These are phyloP conservation scores for Myiozetetes cayanensis DNA, from an alignment of 2,113 vertebrate species.

Conservation along the genomic window DNA sequence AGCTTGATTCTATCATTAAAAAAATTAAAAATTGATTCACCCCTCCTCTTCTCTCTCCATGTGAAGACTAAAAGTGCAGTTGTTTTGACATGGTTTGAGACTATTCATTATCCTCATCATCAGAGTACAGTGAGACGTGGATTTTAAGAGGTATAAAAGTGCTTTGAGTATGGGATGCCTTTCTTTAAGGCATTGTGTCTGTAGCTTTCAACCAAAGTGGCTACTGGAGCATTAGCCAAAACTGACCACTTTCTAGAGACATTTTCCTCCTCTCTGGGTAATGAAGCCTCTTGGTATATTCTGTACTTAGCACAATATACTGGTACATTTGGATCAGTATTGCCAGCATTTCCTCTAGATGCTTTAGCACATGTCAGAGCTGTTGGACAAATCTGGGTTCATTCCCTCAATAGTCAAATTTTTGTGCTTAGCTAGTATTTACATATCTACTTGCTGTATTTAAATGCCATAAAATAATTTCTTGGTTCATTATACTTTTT, in stretches of 20 bases:
- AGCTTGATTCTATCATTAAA: neutral
- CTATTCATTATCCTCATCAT: neutral
- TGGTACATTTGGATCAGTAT: too few species aligned
- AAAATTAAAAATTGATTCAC: neutral
- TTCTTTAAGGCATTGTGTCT: neutral
- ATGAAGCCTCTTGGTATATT: neutral
- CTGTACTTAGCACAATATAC: neutral
- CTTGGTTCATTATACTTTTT: neutral
- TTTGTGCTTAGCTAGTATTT: neutral
- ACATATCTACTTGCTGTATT: neutral
- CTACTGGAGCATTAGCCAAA: neutral
- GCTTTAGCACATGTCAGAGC: neutral
- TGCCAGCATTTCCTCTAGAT: neutral
- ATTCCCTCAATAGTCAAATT: neutral
- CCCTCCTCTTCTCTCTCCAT: neutral
- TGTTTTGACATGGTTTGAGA: constrained; percentile 9
- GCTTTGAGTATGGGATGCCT: neutral
- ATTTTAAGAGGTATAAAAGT: neutral
- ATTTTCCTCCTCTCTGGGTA: neutral
- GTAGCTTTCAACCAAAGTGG: neutral
- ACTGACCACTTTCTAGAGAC: neutral
- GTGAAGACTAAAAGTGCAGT: neutral
- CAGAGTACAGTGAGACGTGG: neutral
- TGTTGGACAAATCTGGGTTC: neutral
- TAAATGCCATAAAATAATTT: neutral